Evolutionary conservation across 2,888 invertebrate genomes (phyloP), one percentile per base, ranked within the genome.

Genomic region (Lasioglossum morio): DNA sequence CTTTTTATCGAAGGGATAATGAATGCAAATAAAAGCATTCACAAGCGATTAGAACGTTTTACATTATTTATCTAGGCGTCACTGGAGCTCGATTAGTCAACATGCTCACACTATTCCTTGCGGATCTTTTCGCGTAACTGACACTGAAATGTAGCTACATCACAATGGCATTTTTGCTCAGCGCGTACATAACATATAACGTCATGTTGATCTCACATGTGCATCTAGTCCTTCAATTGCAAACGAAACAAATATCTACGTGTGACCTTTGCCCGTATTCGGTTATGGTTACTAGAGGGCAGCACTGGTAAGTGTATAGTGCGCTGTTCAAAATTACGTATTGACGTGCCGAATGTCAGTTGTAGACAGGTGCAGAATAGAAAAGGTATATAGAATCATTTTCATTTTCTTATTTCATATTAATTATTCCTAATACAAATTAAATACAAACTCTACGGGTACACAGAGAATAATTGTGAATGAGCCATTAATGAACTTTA

Each of bases 241-340:
- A 72, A 81, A 70, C 37, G 40, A n/a, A 77, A 74, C 27, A 84
- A 66, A 75, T 53, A 80, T 63, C 57, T 53, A 75, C 40, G 40
- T 27, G 4, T 79, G 81, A 86, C 85, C 84, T 86, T 85, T 43
- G 40, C 2, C 14, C 78, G 53, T 43, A 72, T 81, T 85, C 53
- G 72, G 70, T 78, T 81, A 72, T 46, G 34, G 7, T 34, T 74
- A 74, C 30, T 53, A 84, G 84, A 80, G 60, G 84, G 84, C 74
- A 60, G 27, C 48, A 69, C 14, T 34, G 30, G 23, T 19, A 23
- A 27, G 30, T 34, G n/a, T 72, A 53, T 72, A 53, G 48, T n/a
- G 37, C 14, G 10, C 30, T 19, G 12, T 60, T 63, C 43, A 27
- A 63, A 63, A 76, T 63, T 19, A 40, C 37, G 19, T 34, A 30